Evolutionary conservation across 2,888 invertebrate species (phyloP).

Genomic region (Capitulum mitella): DNA sequence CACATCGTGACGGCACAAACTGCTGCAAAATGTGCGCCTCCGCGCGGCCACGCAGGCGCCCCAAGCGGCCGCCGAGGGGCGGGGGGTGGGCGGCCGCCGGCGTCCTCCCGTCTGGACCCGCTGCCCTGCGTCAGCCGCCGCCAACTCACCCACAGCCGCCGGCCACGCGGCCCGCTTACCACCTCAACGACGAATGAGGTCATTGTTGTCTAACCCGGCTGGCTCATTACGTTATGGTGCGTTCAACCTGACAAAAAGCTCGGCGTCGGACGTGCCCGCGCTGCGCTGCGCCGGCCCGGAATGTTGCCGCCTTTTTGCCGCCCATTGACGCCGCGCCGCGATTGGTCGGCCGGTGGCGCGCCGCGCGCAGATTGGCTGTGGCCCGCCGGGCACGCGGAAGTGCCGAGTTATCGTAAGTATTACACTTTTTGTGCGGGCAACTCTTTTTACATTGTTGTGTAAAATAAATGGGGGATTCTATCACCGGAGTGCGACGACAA

Average conservation of each 20-base stretch:
- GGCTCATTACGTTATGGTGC: conserved; percentile 20
- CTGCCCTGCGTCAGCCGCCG: background rate
- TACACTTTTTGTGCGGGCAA: conserved; percentile 5
- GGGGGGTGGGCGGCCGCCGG: no score
- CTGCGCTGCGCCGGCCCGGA: background rate
- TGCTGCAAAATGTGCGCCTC: no score
- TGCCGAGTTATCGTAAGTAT: conserved; percentile 16
- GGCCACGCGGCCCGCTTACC: background rate
- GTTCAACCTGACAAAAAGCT: conserved; percentile 11
- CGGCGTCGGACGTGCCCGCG: background rate
- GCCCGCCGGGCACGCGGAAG: background rate
- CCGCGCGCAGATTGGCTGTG: background rate
- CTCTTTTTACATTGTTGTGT: conserved; percentile 21
- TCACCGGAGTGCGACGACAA: conserved; percentile 5
- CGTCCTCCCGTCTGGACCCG: no score
- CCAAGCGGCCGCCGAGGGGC: no score
- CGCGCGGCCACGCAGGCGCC: no score
- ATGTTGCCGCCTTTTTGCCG: background rate
- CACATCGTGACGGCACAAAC: no score
- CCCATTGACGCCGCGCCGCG: background rate
- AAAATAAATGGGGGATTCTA: conserved; percentile 16
- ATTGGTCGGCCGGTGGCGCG: conserved; percentile 6
- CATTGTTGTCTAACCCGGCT: conserved; percentile 19
- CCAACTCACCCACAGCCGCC: background rate
- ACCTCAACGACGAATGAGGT: conserved; percentile 15